These are phyloP conservation scores for Cistogaster globosa DNA, from an alignment of 2,888 invertebrate genomes.

Conservation along the genomic window DNA sequence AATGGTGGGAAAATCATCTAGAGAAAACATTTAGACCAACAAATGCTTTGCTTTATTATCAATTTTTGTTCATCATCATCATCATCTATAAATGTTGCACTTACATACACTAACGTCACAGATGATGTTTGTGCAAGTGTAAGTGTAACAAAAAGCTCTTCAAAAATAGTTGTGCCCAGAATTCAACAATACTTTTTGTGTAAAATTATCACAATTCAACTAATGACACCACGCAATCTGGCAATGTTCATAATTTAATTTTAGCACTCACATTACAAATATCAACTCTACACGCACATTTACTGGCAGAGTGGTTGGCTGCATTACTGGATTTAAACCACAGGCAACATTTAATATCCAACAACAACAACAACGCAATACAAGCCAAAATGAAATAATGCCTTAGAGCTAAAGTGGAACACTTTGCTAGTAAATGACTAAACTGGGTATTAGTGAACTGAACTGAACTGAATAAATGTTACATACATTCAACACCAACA, in stretches of 20 bases:
- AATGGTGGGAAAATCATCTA: constrained; percentile 71
- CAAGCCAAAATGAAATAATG: constrained; percentile 49
- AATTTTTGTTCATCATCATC: constrained; percentile 54
- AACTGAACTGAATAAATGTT: constrained; percentile 30
- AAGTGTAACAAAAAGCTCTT: constrained; percentile 10
- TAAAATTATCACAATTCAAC: constrained; percentile 70
- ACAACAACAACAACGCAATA: constrained; percentile 21
- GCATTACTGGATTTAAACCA: constrained; percentile 24
- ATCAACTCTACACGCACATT: constrained; percentile 69
- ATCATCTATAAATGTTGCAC: constrained; percentile 37
- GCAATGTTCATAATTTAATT: constrained; percentile 70
- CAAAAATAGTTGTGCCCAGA: background rate
- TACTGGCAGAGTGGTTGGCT: background rate
- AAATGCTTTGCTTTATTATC: constrained; percentile 59
- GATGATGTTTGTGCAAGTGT: constrained; percentile 1
- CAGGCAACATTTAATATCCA: constrained; percentile 1
- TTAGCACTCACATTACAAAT: constrained; percentile 70
- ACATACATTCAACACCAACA: constrained; percentile 1
- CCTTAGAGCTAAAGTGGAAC: constrained; percentile 65
- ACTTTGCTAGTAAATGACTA: constrained; percentile 60
- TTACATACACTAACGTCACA: background rate
- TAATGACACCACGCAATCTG: constrained; percentile 71
- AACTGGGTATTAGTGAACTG: constrained; percentile 12
- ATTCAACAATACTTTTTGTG: constrained; percentile 57
- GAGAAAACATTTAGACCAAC: constrained; percentile 66